phyloP scores from a whole-genome alignment of 2,797 vertebrate species.

The Hemibagrus guttatus region DNA sequence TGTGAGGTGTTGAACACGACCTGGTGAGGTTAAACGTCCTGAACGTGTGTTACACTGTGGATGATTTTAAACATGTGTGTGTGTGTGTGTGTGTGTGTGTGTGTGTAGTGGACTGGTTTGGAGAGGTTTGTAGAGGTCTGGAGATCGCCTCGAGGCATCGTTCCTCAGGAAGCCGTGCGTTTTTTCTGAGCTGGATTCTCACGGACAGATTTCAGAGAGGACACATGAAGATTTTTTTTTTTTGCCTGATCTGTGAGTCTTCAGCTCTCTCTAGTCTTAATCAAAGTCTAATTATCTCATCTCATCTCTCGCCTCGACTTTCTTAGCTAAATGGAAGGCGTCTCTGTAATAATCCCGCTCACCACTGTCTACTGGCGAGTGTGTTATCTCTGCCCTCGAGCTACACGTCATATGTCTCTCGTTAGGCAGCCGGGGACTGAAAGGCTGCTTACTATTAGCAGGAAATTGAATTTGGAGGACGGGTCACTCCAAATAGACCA shows the following conservation, averaged over 20 bases:
- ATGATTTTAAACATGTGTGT: conserved; percentile 2
- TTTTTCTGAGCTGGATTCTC: conserved; percentile 40
- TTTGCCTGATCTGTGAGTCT: conserved; percentile 25
- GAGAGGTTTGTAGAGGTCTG: neutral
- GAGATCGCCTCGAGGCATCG: neutral
- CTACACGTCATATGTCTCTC: conserved; percentile 51
- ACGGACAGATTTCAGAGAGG: conserved; percentile 36
- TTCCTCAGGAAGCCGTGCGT: conserved; percentile 18
- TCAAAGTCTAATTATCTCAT: conserved; percentile 58
- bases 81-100: conserved; percentile 9
- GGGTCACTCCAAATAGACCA: conserved; percentile 44
- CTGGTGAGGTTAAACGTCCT: conserved; percentile 38
- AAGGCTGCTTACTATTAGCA: conserved; percentile 47
- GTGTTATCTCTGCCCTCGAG: conserved; percentile 48
- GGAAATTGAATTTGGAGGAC: conserved; percentile 56
- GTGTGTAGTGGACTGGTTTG: conserved; percentile 8
- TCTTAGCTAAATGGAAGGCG: conserved; percentile 47
- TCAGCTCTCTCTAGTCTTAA: conserved; percentile 49
- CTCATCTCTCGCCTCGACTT: conserved; percentile 20
- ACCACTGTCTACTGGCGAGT: conserved; percentile 36
- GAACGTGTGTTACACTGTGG: neutral
- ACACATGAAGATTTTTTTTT: conserved; percentile 17
- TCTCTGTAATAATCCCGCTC: conserved; percentile 48
- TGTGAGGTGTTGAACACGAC: conserved; percentile 20
- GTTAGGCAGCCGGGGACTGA: conserved; percentile 42